Evolutionary conservation across 2,888 invertebrate species (phyloP).

Genomic region (Abscondita cerata): DNA sequence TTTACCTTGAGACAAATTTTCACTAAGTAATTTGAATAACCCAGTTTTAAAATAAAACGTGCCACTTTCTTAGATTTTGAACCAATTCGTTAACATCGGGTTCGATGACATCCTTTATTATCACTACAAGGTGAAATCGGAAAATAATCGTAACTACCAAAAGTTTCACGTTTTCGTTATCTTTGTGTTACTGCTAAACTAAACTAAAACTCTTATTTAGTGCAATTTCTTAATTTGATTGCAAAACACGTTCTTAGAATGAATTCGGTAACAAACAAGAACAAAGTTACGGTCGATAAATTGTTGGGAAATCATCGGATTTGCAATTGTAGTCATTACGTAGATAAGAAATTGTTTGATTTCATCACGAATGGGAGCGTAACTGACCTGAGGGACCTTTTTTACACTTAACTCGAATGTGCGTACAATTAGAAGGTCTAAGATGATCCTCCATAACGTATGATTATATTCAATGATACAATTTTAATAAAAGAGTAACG

Average conservation of each 20-base stretch:
- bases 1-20: conserved; percentile 2
- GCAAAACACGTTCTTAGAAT: background rate
- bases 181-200: too few relatives aligned
- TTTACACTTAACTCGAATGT: background rate
- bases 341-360: too few relatives aligned
- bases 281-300: conserved; percentile 2
- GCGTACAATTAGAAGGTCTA: too few relatives aligned
- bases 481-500: too few relatives aligned
- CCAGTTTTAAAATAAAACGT: conserved; percentile 1
- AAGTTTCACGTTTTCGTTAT: conserved; percentile 14
- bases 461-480: too few relatives aligned
- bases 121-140: background rate
- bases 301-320: background rate
- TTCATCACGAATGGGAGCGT: background rate
- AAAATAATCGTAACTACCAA: conserved; percentile 6
- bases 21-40: background rate
- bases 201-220: background rate
- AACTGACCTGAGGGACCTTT: background rate
- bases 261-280: conserved; percentile 1
- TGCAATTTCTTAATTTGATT: background rate
- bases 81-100: background rate
- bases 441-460: too few relatives aligned
- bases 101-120: conserved; percentile 3
- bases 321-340: background rate
- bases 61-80: too few relatives aligned